Percentiles rank a stretch among this genome's conserved stretches.
These are phyloP conservation scores for Drosophila fungiperda DNA, from an alignment of 2,888 invertebrate species.

Conservation along the genomic window DNA sequence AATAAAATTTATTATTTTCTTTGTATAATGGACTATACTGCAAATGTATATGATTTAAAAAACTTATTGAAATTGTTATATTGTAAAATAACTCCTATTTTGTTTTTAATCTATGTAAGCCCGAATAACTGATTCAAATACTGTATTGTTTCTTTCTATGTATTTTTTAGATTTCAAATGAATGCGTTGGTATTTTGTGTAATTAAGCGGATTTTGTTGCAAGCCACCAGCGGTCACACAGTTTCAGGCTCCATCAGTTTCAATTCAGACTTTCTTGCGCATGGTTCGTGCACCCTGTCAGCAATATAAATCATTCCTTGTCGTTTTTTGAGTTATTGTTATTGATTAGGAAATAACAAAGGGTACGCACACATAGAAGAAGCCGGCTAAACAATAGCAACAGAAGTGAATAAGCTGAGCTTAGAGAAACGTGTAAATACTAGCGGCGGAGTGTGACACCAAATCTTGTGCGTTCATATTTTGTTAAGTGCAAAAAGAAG, in stretches of 20 bases:
- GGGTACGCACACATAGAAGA: slow-evolving; percentile 31
- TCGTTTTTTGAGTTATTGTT: slow-evolving; percentile 48
- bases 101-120: not conserved
- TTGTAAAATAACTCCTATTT: not conserved
- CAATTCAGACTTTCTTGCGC: slow-evolving; percentile 61
- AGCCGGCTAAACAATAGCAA: slow-evolving; percentile 49
- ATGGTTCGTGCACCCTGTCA: slow-evolving; percentile 33
- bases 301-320: slow-evolving; percentile 21
- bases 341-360: slow-evolving; percentile 59
- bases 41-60: not conserved
- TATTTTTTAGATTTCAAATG: slow-evolving; percentile 6
- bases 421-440: slow-evolving; percentile 56
- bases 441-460: slow-evolving; percentile 48
- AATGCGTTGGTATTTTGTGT: slow-evolving; percentile 13
- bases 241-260: slow-evolving; percentile 46
- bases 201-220: not conserved
- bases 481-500: slow-evolving; percentile 57
- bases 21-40: not conserved
- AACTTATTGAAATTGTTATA: not conserved
- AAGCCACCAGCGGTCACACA: slow-evolving; percentile 38
- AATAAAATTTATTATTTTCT: not conserved
- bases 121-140: not conserved
- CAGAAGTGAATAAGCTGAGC: slow-evolving; percentile 41
- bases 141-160: slow-evolving; percentile 15
- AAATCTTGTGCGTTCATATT: slow-evolving; percentile 48